A percentile compares a stretch with the other conserved stretches of the same genome.
Conservation (phyloP, 2,888 invertebrate genomes). For the Athalia cordata region DNA sequence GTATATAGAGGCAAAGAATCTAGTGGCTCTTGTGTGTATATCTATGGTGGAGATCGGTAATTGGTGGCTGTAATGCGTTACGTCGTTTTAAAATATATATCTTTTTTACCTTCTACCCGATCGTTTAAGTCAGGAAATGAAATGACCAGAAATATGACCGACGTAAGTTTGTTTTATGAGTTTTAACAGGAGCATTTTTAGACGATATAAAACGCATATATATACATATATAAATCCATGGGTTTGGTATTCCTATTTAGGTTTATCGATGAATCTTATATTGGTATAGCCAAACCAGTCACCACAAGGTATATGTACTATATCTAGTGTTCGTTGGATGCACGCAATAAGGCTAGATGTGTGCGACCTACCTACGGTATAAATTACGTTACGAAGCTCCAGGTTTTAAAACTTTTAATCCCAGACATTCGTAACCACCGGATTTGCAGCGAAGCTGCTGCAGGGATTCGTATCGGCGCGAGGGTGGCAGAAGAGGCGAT, state of each 20-base stretch:
- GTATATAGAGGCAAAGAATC: no score
- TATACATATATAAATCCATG: neutral
- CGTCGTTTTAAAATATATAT: no score
- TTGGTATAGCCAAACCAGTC: neutral
- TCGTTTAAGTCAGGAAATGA: no score
- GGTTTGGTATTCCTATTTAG: neutral
- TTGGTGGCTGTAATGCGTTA: no score
- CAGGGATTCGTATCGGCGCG: neutral
- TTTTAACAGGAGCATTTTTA: no score
- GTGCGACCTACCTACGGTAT: neutral
- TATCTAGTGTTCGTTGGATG: no score
- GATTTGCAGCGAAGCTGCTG: slow-evolving; percentile 8
- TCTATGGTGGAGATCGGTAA: no score
- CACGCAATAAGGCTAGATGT: no score
- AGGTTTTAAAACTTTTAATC: slow-evolving; percentile 60
- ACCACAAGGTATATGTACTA: neutral
- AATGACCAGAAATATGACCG: no score
- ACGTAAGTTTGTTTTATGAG: no score
- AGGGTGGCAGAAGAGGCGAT: neutral
- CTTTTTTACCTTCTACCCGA: no score
- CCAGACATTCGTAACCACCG: slow-evolving; percentile 57
- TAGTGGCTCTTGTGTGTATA: no score
- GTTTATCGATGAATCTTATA: slow-evolving; percentile 24
- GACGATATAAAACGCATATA: neutral
- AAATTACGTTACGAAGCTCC: slow-evolving; percentile 38